Base-by-base conservation (phyloP, 2,888 invertebrate species). In the Euplagia quadripunctaria region DNA sequence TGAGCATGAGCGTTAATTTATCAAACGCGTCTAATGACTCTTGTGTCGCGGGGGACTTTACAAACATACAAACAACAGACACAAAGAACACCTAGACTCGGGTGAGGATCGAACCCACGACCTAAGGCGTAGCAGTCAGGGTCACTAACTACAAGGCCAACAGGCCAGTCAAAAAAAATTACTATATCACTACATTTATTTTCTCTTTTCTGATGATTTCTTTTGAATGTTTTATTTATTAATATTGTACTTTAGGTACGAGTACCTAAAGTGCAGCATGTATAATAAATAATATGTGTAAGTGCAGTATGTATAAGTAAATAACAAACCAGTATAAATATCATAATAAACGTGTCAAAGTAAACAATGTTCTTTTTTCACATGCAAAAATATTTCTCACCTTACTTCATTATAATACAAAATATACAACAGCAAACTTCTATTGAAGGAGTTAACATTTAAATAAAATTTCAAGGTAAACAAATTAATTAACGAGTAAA, bases 401-500 rank as follows among this genome's bases (percentile, higher is more conserved):
- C 16, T 66, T n/a, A 49, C 46, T 61, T 41, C 46, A 17, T 46
- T 68, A 58, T 66, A 66, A 72, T 52, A 70, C 49, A 42, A 58
- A 55, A 64, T 43, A 63, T 5, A 65, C 66, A 64, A 67, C 74
- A 52, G 42, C 42, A 70, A 75, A 77, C 70, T 76, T 51, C 65
- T 51, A 77, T 78, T 82, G 78, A 79, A 84, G 76, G 75, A 73
- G 65, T 77, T 71, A 77, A 73, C 70, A 74, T 80, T 74, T 67
- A 71, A 83, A 81, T 79, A 77, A 74, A 77, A 80, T 72, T 79
- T 78, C 65, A 74, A 64, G 64, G 55, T 79, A 87, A 80, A 88
- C 85, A 87, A 86, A 87, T 85, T 87, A 88, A 88, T 88, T 88
- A 87, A 84, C 88, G 65, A 61, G 70, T 72, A 42, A 79, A 86